A percentile compares a stretch with the other conserved stretches of the same genome.
phyloP scores from a whole-genome alignment of 2,797 vertebrate genomes.

The Coccyzus lansbergi region DNA sequence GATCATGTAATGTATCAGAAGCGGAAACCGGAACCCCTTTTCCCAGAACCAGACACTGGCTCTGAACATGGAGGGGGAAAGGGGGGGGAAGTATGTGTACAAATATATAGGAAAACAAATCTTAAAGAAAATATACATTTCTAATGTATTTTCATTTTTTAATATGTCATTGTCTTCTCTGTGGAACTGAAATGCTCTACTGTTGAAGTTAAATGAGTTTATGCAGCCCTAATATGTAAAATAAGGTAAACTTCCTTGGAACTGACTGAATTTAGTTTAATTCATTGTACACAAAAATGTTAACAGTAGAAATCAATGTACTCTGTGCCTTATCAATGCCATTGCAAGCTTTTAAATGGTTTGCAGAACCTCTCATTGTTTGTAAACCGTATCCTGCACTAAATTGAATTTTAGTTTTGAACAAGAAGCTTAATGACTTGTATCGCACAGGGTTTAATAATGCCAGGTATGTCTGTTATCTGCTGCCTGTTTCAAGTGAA shows the following conservation, averaged over 20 bases:
- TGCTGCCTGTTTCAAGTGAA: neutral
- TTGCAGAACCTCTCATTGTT: neutral
- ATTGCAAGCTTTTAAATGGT: neutral
- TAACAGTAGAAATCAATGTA: neutral
- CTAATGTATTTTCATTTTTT: neutral
- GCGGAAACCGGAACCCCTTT: neutral
- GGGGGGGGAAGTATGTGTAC: neutral
- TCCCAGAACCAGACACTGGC: neutral
- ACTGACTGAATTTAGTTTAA: neutral
- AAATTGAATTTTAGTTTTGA: neutral
- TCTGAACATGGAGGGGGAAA: neutral
- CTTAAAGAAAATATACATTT: neutral
- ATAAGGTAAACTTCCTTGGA: neutral
- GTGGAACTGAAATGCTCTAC: neutral
- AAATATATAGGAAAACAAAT: neutral
- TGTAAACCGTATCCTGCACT: neutral
- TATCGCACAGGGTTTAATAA: neutral
- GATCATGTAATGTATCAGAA: neutral
- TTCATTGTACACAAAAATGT: neutral
- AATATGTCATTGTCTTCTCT: neutral
- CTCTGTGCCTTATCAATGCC: neutral
- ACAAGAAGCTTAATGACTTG: neutral
- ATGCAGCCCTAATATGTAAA: neutral
- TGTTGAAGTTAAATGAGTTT: neutral
- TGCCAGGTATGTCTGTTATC: neutral